A percentile compares a stretch with the other conserved stretches of the same genome.
These are phyloP conservation scores for Centruroides sculpturatus DNA, from an alignment of 1,140 invertebrate species.

Conservation along the genomic window DNA sequence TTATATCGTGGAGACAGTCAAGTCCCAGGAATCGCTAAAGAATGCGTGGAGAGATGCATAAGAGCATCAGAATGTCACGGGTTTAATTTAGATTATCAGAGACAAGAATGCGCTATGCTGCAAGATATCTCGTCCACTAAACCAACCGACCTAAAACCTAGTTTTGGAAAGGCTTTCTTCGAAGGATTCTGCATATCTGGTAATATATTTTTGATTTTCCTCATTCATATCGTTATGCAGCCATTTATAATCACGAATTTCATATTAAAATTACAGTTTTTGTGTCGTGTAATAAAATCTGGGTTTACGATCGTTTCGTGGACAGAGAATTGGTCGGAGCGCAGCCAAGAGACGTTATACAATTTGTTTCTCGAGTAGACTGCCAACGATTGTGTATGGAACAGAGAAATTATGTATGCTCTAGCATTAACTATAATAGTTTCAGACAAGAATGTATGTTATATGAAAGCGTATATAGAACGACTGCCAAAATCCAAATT, in stretches of 20 bases:
- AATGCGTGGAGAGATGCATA: conserved; percentile 29
- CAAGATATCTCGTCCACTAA: conserved; percentile 24
- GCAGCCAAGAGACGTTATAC: conserved; percentile 23
- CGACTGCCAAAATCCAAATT: conserved; percentile 24
- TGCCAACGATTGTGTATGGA: conserved; percentile 33
- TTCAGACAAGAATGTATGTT: conserved; percentile 31
- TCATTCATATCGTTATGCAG: too few species aligned
- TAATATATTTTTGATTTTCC: conserved; percentile 7
- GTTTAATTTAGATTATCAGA: conserved; percentile 33
- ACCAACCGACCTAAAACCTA: conserved; percentile 26
- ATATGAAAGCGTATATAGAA: conserved; percentile 28
- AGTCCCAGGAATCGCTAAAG: conserved; percentile 26
- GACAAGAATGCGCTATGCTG: conserved; percentile 30
- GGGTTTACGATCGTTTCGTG: conserved; percentile 34
- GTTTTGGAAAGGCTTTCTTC: conserved; percentile 31
- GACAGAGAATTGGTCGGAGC: conserved; percentile 28
- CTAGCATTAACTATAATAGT: conserved; percentile 33
- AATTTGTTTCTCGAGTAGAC: conserved; percentile 28
- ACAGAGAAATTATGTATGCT: conserved; percentile 31
- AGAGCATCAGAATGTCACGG: conserved; percentile 27
- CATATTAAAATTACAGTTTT: conserved; percentile 1
- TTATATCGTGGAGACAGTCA: conserved; percentile 21
- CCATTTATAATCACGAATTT: not conserved
- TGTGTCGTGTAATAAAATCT: conserved; percentile 20
- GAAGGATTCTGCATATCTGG: conserved; percentile 32